phyloP scores from a whole-genome alignment of 2,888 invertebrate species.

The Ochropacha duplaris region DNA sequence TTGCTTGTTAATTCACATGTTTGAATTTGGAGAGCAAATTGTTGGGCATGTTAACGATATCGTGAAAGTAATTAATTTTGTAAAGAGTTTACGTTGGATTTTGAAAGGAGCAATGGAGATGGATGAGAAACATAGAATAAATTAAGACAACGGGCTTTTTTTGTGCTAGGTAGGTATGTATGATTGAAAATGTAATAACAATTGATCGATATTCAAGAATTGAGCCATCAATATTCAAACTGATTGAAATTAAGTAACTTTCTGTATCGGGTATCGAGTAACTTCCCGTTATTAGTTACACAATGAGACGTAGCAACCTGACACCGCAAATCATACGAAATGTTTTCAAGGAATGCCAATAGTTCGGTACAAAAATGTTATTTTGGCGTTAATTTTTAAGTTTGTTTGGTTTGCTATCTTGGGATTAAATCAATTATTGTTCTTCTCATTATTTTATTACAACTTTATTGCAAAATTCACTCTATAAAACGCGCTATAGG shows the following conservation, averaged over 20 bases:
- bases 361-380: too few species aligned
- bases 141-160: too few species aligned
- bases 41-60: constrained; percentile 2
- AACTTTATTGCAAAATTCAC: too few species aligned
- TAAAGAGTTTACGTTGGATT: not conserved
- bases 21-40: constrained; percentile 34
- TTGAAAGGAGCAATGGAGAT: too few species aligned
- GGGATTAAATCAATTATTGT: too few species aligned
- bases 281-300: not conserved
- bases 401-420: too few species aligned
- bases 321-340: not conserved
- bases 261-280: not conserved
- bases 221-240: not conserved
- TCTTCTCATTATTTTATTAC: too few species aligned
- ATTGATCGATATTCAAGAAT: not conserved
- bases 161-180: not conserved
- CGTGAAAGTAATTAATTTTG: not conserved
- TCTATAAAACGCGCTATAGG: too few species aligned
- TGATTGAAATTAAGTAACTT: not conserved
- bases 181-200: not conserved
- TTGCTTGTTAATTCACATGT: constrained; percentile 33
- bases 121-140: not conserved
- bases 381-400: too few species aligned
- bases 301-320: not conserved
- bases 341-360: not conserved